Conservation (phyloP, 1,140 invertebrate species). For the Caerostris extrusa region DNA sequence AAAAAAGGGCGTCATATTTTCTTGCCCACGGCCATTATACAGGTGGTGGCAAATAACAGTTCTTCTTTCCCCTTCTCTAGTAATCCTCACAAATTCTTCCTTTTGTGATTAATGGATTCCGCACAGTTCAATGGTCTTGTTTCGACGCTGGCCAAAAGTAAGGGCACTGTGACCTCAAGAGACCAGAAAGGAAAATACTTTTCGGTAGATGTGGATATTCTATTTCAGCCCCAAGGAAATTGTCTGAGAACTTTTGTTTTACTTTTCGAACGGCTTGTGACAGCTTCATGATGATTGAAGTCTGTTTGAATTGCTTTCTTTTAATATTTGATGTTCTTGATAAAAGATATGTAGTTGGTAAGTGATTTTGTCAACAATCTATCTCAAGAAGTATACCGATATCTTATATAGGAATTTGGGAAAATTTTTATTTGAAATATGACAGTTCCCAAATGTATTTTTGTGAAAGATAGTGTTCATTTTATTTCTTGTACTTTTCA, state of each 20-base stretch:
- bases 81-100: conserved; percentile 37
- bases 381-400: too few species aligned
- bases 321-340: too few species aligned
- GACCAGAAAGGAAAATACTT: not conserved
- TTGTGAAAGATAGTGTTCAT: too few species aligned
- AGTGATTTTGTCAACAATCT: too few species aligned
- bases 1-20: conserved; percentile 31
- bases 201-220: not conserved
- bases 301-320: too few species aligned
- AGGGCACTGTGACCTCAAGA: not conserved
- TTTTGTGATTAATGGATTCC: conserved; percentile 7
- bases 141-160: not conserved
- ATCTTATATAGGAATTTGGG: too few species aligned
- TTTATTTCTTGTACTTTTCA: too few species aligned
- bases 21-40: not conserved
- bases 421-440: too few species aligned
- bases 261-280: not conserved
- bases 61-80: not conserved
- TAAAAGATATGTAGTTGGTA: too few species aligned
- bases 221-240: not conserved
- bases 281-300: not conserved
- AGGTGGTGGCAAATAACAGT: not conserved
- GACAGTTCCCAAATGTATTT: too few species aligned
- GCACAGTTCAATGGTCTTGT: conserved; percentile 3
- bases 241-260: not conserved